These are phyloP conservation scores for Drosophila maculinotata DNA, from an alignment of 2,888 invertebrate species.

Conservation along the genomic window DNA sequence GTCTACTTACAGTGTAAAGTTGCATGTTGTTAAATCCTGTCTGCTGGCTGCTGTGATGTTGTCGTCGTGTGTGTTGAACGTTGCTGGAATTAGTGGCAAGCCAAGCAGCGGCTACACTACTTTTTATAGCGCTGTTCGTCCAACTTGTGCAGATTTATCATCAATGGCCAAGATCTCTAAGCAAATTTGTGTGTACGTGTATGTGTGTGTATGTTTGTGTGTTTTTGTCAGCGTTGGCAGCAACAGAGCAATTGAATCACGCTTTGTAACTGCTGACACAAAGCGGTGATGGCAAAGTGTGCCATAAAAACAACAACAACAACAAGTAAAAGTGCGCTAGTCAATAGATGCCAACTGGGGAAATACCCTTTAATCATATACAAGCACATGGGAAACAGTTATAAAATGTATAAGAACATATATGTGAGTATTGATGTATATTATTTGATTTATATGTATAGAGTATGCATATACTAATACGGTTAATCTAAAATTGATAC, in stretches of 20 bases:
- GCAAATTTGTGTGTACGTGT: neutral
- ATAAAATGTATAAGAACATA: too few species aligned
- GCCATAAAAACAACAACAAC: slow-evolving; percentile 15
- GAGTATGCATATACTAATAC: too few species aligned
- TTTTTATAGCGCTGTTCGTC: slow-evolving; percentile 45
- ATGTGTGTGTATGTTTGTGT: slow-evolving; percentile 4
- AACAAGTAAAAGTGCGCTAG: neutral
- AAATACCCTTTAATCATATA: neutral
- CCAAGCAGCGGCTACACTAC: slow-evolving; percentile 28
- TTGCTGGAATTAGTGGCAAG: slow-evolving; percentile 39
- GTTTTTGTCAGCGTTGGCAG: slow-evolving; percentile 26
- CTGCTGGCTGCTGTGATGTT: neutral
- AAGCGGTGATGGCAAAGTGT: slow-evolving; percentile 14
- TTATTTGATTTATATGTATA: too few species aligned
- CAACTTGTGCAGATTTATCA: slow-evolving; percentile 40
- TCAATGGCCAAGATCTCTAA: slow-evolving; percentile 31
- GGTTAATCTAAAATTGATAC: too few species aligned
- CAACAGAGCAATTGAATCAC: slow-evolving; percentile 44
- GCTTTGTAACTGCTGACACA: slow-evolving; percentile 25
- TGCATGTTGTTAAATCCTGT: slow-evolving; percentile 22
- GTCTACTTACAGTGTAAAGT: slow-evolving; percentile 26
- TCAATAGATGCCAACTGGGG: neutral
- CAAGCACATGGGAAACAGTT: too few species aligned
- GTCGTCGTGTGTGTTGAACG: slow-evolving; percentile 19
- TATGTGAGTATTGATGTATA: too few species aligned